These are phyloP conservation scores for Podarcis cretensis DNA, from an alignment of 2,113 vertebrate genomes.

Conservation along the genomic window DNA sequence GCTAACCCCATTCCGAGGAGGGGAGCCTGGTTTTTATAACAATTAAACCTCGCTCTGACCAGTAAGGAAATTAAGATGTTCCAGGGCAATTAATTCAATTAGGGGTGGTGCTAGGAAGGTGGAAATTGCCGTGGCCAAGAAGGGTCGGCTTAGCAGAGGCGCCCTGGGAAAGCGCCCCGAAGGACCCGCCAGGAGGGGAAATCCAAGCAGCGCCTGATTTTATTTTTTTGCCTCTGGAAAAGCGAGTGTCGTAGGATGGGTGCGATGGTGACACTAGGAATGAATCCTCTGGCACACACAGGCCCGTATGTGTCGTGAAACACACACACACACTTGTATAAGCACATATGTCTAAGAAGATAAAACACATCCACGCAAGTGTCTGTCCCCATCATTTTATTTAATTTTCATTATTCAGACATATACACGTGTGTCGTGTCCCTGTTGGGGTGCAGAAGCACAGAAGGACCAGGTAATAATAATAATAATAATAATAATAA, in stretches of 20 bases:
- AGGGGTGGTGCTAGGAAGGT: conserved; percentile 66
- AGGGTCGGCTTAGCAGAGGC: background rate
- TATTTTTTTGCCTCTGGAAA: background rate
- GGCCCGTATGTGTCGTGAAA: background rate
- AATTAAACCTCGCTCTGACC: conserved; percentile 85
- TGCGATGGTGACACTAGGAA: background rate
- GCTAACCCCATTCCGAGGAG: conserved; percentile 80
- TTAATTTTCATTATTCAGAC: background rate
- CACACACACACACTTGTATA: background rate
- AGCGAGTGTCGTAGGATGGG: background rate
- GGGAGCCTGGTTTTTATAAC: conserved; percentile 78
- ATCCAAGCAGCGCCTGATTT: background rate
- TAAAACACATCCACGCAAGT: background rate
- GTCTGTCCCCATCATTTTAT: background rate
- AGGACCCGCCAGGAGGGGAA: background rate
- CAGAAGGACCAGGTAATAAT: background rate
- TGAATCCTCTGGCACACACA: background rate
- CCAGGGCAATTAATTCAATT: conserved; percentile 83
- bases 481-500: background rate
- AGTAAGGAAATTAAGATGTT: conserved; percentile 83
- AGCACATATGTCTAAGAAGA: background rate
- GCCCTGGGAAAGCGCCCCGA: background rate
- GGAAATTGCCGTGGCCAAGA: background rate
- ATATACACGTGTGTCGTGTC: background rate
- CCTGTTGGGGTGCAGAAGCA: background rate